Base-by-base conservation (phyloP, 1,140 invertebrate genomes). In the Meloidogyne floridensis region DNA sequence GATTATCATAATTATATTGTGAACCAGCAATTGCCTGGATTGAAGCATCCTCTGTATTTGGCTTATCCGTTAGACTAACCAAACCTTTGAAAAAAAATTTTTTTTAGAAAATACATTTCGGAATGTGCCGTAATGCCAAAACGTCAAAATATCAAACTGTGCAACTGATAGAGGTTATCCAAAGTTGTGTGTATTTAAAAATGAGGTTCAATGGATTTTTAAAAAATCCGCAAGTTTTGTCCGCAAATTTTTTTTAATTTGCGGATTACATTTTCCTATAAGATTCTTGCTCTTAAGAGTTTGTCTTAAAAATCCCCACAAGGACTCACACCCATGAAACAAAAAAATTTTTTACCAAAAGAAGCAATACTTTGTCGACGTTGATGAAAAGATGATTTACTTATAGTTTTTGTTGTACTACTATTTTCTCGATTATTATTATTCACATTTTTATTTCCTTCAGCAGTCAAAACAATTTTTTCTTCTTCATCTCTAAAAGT, bases 31-130 rank as follows among this genome's bases (percentile, higher is more conserved):
- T 86, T 9, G 88, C 88, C 47, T 86, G 83, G 9, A 83, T 84
- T 42, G 85, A 86, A 11, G 88, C 88, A 53, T 87, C 87, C 51
- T 89, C 88, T 70, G 87, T 90, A 83, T 89, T 89, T 13, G 75
- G 20, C 32, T 84, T 82, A 47, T 89, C 89, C 3, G 83, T 88
- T 59, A 87, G 81, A 81, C 84, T 87, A 15, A 72, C 87, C 4
- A 83, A 51, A 72, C 79, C 85, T 83, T 59, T 43, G 42, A 32
- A 83, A 18, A 70, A 43, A 9, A 74, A 8, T 10, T 59, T 47
- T 75, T 10, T 47, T 65, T 54, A 32, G 10, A 65, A 5, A 10
- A 20, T 13, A 54, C 3, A 32, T 32, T 32, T 32, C 32, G 32
- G 32, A 32, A 32, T 32, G 32, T 32, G 32, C 32, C 32, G 32